Evolutionary conservation across 2,888 invertebrate genomes (phyloP), one percentile per base, ranked within the genome.

Genomic region (Holacanthella duospinosa): DNA sequence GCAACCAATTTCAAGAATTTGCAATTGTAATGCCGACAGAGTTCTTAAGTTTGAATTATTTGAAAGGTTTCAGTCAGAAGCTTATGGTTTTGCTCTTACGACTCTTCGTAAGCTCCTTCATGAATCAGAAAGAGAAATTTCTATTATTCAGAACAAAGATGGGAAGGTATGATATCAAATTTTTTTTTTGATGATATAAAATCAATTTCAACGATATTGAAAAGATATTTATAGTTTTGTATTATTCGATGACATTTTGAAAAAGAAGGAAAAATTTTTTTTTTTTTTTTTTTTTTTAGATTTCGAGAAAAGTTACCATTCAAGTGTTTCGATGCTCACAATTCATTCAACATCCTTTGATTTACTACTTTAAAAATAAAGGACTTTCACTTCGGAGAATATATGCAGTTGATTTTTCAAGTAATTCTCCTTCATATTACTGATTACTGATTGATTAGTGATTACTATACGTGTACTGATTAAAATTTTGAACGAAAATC

Each of bases 331-430:
- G 67, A 16, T 62, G 64, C 57, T 55, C 63, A 19, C 64, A 67
- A 61, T 55, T 66, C 24, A 60, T 63, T 43, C 55, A 66, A 43
- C 62, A 66, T 53, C 62, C 67, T 21, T 59, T 69, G n/a, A 66
- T 64, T 36, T 63, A 65, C 59, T 69, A 67, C 44, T 57, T 69
- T 21, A 60, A 61, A 21, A 56, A 60, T 21, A 64, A 66, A 54
- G 69, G 69, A 43, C 61, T 68, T 55, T 59, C 57, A 29, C 55
- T 69, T 43, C 43, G 64, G 29, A 59, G 66, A 29, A 63, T 69
- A 54, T 68, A 63, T 53, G 68, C 66, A 12, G 64, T 68, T 21
- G 69, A 69, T 56, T 69, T 58, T 61, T 67, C 69, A 62, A 61
- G 67, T 69, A 64, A 66, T 36, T 21, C n/a, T 21, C 24, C 16